These are phyloP conservation scores for Galemys pyrenaicus DNA, from an alignment of 2,113 vertebrate species.

Conservation along the genomic window DNA sequence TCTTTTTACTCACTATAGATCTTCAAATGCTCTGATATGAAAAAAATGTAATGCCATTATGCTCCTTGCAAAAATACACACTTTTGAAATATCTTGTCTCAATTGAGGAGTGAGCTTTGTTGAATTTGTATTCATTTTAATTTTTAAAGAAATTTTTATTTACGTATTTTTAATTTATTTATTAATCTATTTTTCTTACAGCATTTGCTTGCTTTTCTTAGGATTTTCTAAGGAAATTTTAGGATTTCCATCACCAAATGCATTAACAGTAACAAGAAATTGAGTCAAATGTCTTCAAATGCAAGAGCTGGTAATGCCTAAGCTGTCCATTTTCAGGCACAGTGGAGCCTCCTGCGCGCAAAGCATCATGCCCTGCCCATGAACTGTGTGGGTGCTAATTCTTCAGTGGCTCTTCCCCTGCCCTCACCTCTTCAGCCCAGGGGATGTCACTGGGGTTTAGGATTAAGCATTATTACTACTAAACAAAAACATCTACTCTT, in stretches of 20 bases:
- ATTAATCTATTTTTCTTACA: too few relatives aligned
- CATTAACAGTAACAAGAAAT: slow-evolving; percentile 55
- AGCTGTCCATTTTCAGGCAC: neutral
- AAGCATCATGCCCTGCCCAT: neutral
- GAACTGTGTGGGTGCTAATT: neutral
- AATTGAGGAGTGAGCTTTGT: slow-evolving; percentile 46
- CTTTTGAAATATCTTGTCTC: slow-evolving; percentile 31
- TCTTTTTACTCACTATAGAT: slow-evolving; percentile 6
- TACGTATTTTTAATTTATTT: too few relatives aligned
- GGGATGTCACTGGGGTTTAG: neutral
- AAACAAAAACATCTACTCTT: neutral
- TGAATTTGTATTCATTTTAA: slow-evolving; percentile 71
- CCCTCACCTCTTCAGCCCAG: neutral
- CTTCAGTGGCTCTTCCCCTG: neutral
- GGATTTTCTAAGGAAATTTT: too few relatives aligned
- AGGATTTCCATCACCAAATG: too few relatives aligned
- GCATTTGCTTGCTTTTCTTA: too few relatives aligned
- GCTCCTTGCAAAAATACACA: neutral
- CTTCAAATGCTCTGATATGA: neutral
- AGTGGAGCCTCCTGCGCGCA: neutral
- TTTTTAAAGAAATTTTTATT: too few relatives aligned
- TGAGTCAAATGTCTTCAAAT: slow-evolving; percentile 28
- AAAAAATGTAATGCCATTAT: slow-evolving; percentile 3
- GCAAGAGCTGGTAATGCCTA: slow-evolving; percentile 53
- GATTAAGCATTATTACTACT: neutral